A percentile compares a stretch with the other conserved stretches of the same genome.
Conservation (phyloP, 2,888 invertebrate genomes). For the Latheticus oryzae region DNA sequence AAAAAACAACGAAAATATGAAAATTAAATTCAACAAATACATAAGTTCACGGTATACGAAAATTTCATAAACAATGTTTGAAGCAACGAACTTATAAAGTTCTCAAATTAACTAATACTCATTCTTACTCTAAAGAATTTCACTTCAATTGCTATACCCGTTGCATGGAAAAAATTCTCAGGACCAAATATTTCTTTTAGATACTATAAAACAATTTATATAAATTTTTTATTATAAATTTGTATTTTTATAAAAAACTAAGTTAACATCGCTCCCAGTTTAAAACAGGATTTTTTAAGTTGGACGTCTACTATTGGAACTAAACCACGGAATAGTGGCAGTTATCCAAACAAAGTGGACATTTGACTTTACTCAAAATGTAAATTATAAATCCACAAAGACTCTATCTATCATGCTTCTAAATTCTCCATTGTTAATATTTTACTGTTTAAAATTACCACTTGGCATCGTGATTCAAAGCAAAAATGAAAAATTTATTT, state of each 20-base stretch:
- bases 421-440: constrained; percentile 33
- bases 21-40: too few relatives aligned
- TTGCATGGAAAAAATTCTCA: constrained; percentile 42
- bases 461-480: constrained; percentile 20
- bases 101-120: constrained; percentile 31
- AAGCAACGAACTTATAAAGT: constrained; percentile 23
- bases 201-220: constrained; percentile 35
- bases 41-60: constrained; percentile 16
- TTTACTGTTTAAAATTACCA: constrained; percentile 31
- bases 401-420: too few relatives aligned
- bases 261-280: constrained; percentile 28
- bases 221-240: constrained; percentile 41
- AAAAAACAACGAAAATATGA: constrained; percentile 34
- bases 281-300: too few relatives aligned
- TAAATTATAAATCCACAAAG: too few relatives aligned
- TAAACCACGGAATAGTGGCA: too few relatives aligned
- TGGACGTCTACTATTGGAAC: too few relatives aligned
- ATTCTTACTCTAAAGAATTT: constrained; percentile 9
- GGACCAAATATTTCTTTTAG: constrained; percentile 44
- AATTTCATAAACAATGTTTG: neutral
- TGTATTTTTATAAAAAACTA: constrained; percentile 46
- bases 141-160: constrained; percentile 15
- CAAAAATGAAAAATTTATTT: constrained; percentile 29
- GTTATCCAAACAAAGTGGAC: too few relatives aligned
- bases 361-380: too few relatives aligned